A percentile compares a stretch with the other conserved stretches of the same genome.
phyloP scores from a whole-genome alignment of 2,113 vertebrate species.

The Columbina picui region DNA sequence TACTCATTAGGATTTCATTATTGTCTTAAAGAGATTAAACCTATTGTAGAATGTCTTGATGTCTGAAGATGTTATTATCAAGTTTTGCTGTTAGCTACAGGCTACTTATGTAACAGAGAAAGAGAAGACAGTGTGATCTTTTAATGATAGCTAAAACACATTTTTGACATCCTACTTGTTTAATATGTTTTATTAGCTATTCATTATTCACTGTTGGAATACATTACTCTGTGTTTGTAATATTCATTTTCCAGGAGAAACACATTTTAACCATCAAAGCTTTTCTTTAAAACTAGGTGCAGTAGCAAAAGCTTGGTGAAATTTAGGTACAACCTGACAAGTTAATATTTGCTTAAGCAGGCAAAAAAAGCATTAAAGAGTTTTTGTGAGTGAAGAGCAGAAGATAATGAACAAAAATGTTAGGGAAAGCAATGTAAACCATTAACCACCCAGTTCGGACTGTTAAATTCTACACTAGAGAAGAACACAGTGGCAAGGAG shows the following conservation, averaged over 20 bases:
- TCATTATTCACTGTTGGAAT: constrained; percentile 43
- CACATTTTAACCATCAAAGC: neutral
- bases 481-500: neutral
- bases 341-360: constrained; percentile 45
- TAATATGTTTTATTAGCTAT: constrained; percentile 37
- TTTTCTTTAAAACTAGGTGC: neutral
- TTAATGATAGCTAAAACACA: constrained; percentile 48
- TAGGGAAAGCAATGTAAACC: neutral
- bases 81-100: constrained; percentile 10
- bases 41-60: constrained; percentile 10
- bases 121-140: constrained; percentile 29
- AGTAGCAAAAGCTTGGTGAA: constrained; percentile 15
- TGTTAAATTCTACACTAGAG: neutral
- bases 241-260: neutral
- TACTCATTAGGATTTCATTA: constrained; percentile 59
- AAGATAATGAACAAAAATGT: neutral
- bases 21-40: constrained; percentile 32
- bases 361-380: neutral
- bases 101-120: constrained; percentile 13
- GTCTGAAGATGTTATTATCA: constrained; percentile 19
- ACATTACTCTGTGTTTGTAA: neutral
- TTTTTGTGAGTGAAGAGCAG: neutral
- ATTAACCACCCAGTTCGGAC: neutral
- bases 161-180: constrained; percentile 28
- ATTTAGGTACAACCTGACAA: constrained; percentile 10